Conservation (phyloP, 2,113 vertebrate genomes). For the Boulengeromyrus knoepffleri region DNA sequence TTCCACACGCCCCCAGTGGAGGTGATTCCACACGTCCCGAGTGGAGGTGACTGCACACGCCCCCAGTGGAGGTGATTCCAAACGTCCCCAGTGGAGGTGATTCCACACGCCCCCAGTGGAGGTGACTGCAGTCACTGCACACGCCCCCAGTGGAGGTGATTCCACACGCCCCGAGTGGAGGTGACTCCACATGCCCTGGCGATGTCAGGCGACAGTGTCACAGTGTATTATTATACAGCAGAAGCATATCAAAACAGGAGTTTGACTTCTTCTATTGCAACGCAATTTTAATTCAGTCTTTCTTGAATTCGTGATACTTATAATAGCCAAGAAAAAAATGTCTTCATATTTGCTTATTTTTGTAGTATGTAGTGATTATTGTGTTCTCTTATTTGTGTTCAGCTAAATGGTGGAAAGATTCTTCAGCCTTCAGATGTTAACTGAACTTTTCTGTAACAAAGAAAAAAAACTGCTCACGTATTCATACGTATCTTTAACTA, state of each 20-base stretch:
- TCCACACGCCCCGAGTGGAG: neutral
- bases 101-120: neutral
- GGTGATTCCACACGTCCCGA: neutral
- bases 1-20: neutral
- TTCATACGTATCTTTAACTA: slow-evolving; percentile 8
- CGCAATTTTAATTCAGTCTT: neutral
- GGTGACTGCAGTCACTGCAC: neutral
- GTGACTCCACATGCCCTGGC: neutral
- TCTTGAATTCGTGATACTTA: neutral
- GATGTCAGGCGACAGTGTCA: neutral
- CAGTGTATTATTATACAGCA: neutral
- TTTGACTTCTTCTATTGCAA: neutral
- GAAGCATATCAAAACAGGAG: neutral
- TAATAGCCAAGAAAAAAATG: neutral
- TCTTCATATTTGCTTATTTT: neutral
- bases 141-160: neutral
- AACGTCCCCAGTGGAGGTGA: neutral
- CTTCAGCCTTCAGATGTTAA: neutral
- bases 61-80: neutral
- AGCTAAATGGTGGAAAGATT: neutral
- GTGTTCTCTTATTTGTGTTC: neutral
- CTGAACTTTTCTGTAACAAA: neutral
- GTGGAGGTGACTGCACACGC: neutral
- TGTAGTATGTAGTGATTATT: neutral
- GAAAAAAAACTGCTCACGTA: neutral